Conservation (phyloP, 2,888 invertebrate species). For the Sinopyrophorus schimmeli region DNA sequence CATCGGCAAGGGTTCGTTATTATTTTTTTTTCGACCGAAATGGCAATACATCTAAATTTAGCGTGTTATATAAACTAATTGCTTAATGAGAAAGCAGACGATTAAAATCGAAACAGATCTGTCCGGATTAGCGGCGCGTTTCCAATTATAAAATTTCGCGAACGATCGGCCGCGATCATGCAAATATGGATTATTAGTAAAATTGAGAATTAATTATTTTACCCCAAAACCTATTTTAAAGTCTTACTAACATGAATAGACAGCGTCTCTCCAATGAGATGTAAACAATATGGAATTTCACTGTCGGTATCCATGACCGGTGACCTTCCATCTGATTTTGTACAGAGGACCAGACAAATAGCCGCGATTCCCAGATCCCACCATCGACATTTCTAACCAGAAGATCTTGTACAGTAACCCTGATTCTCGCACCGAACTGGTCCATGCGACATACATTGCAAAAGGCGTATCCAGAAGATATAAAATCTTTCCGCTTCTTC, state of each 20-base stretch:
- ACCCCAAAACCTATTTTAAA: slow-evolving; percentile 29
- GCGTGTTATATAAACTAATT: too few relatives aligned
- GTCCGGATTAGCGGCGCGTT: too few relatives aligned
- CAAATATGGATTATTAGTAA: too few relatives aligned
- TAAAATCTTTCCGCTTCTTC: slow-evolving; percentile 52
- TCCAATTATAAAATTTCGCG: too few relatives aligned
- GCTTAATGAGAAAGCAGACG: too few relatives aligned
- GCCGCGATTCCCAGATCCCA: slow-evolving; percentile 30
- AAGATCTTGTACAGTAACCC: slow-evolving; percentile 45
- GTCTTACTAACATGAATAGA: slow-evolving; percentile 26
- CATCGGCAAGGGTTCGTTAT: neutral
- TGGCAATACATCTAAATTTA: too few relatives aligned
- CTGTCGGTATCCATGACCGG: slow-evolving; percentile 43
- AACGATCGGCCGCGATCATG: neutral
- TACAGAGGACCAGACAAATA: slow-evolving; percentile 26
- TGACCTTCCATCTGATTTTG: slow-evolving; percentile 25
- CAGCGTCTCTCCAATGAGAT: too few relatives aligned
- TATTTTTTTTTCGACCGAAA: neutral
- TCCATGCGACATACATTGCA: slow-evolving; percentile 55
- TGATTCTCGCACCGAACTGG: slow-evolving; percentile 52
- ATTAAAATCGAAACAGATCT: too few relatives aligned
- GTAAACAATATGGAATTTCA: slow-evolving; percentile 43
- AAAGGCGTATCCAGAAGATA: slow-evolving; percentile 47
- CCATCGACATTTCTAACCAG: slow-evolving; percentile 18
- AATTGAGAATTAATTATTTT: slow-evolving; percentile 12